Evolutionary conservation across 2,797 vertebrate genomes (phyloP).

Genomic region (Sebastes hubbsi): DNA sequence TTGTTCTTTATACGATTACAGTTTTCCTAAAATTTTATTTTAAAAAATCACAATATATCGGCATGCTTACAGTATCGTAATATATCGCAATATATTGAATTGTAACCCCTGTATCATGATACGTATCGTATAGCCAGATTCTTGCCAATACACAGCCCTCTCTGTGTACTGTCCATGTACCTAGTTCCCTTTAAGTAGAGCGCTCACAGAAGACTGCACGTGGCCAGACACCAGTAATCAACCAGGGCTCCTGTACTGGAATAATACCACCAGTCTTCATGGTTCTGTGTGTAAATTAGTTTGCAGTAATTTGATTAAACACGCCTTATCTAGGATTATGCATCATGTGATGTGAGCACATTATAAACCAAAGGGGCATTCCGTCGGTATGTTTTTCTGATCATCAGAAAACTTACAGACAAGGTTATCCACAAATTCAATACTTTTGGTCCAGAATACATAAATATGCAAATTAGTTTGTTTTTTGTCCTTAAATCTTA

Average conservation of each 20-base stretch:
- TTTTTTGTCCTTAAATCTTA: not conserved
- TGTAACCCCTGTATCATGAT: no score
- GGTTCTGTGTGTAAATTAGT: not conserved
- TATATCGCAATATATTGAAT: no score
- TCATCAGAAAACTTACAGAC: not conserved
- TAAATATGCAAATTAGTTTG: not conserved
- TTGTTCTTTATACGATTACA: no score
- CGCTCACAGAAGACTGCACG: not conserved
- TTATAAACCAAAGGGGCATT: not conserved
- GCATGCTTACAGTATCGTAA: no score
- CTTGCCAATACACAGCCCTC: no score
- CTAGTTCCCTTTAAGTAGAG: not conserved
- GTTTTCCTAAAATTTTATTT: no score
- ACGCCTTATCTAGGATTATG: not conserved
- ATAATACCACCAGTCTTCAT: not conserved
- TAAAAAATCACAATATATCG: no score
- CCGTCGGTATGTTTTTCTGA: not conserved
- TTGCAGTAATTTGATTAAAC: not conserved
- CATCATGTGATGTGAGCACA: not conserved
- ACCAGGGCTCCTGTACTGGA: not conserved
- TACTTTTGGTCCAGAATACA: not conserved
- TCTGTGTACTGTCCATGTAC: not conserved
- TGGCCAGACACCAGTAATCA: not conserved
- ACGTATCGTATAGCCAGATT: rapidly evolving
- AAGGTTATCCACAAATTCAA: not conserved